Conservation (phyloP, 2,888 invertebrate genomes). For the Xestia ashworthii region DNA sequence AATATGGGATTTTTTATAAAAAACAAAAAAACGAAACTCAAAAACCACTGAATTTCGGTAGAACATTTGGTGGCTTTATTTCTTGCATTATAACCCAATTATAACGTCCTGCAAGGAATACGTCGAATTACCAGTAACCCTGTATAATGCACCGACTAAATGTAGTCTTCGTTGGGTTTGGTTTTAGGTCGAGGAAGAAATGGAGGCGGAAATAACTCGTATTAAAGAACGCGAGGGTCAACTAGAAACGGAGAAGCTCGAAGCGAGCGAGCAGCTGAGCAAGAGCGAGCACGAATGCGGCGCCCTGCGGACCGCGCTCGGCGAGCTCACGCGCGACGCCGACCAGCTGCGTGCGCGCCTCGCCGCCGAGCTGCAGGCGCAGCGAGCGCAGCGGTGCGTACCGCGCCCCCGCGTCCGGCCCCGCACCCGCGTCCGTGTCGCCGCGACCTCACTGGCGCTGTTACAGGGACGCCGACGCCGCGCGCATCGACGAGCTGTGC, state of each 20-base stretch:
- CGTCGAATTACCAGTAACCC: no score
- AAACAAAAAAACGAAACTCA: no score
- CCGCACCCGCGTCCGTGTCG: background rate
- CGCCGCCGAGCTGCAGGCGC: slow-evolving; percentile 25
- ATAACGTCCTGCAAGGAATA: no score
- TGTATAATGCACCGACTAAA: no score
- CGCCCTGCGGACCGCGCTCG: slow-evolving; percentile 20
- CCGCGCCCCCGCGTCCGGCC: background rate
- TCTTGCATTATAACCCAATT: no score
- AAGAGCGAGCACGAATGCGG: slow-evolving; percentile 24
- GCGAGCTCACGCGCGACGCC: slow-evolving; percentile 4
- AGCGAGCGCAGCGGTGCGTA: slow-evolving; percentile 11
- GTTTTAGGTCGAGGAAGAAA: slow-evolving; percentile 28
- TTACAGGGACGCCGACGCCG: slow-evolving; percentile 62
- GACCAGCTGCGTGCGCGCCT: slow-evolving; percentile 13
- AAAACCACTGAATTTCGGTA: no score
- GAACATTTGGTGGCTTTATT: no score
- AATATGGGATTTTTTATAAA: no score
- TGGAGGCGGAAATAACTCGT: slow-evolving; percentile 26
- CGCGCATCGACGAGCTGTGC: slow-evolving; percentile 8
- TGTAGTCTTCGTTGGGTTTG: background rate
- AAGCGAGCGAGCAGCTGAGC: slow-evolving; percentile 25
- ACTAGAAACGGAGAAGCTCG: slow-evolving; percentile 39
- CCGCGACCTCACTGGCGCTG: background rate
- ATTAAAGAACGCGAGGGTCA: slow-evolving; percentile 18